phyloP scores from a whole-genome alignment of 2,113 vertebrate genomes.

The Smithornis capensis region DNA sequence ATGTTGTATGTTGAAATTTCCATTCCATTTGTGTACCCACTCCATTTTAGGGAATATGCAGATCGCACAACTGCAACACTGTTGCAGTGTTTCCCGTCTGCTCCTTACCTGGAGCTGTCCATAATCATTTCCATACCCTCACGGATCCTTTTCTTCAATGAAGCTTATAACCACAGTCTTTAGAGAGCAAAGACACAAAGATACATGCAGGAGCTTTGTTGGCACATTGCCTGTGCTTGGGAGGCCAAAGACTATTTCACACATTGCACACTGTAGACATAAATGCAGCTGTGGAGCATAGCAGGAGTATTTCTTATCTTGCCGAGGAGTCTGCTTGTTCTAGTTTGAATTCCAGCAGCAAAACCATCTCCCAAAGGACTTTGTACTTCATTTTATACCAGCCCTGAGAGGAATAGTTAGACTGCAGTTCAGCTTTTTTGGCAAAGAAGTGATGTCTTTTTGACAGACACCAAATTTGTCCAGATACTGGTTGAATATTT shows the following conservation, averaged over 20 bases:
- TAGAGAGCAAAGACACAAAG: slow-evolving; percentile 27
- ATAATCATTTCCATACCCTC: not conserved
- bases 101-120: not conserved
- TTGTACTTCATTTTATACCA: slow-evolving; percentile 20
- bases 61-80: not conserved
- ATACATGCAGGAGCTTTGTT: slow-evolving; percentile 8
- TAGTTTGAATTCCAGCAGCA: slow-evolving; percentile 57
- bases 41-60: not conserved
- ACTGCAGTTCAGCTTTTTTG: slow-evolving; percentile 27
- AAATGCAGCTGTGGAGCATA: slow-evolving; percentile 37
- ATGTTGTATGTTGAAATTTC: not conserved
- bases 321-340: not conserved
- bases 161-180: not conserved
- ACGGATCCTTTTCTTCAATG: not conserved
- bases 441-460: not conserved
- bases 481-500: not conserved
- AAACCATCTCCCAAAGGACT: slow-evolving; percentile 27
- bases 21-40: not conserved
- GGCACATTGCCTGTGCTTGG: slow-evolving; percentile 39
- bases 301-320: slow-evolving; percentile 60
- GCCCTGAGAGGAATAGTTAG: not conserved
- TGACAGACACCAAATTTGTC: not conserved
- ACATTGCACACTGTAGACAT: not conserved
- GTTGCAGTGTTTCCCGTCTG: not conserved
- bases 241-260: slow-evolving; percentile 42